phyloP scores from a whole-genome alignment of 2,888 invertebrate genomes.

The Mimumesa dahlbomi region DNA sequence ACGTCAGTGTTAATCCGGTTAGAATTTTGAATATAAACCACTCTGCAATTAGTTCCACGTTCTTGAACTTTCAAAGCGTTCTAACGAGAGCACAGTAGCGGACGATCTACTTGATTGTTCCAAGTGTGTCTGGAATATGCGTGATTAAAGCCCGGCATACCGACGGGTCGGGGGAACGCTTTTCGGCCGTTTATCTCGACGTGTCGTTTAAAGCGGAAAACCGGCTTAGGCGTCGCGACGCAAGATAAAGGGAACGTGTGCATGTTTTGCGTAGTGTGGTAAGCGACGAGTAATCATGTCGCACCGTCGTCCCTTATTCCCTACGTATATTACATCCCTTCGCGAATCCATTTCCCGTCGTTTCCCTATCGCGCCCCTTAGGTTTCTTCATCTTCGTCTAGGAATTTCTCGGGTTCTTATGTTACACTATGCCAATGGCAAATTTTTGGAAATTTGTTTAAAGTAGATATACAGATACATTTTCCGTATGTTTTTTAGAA shows the following conservation, averaged over 20 bases:
- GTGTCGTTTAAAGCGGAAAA: constrained; percentile 58
- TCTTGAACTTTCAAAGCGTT: constrained; percentile 19
- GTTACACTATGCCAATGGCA: too few relatives aligned
- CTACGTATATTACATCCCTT: constrained; percentile 13
- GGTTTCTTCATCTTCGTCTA: not conserved
- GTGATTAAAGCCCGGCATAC: constrained; percentile 51
- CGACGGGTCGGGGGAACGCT: constrained; percentile 18
- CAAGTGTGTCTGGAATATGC: constrained; percentile 23
- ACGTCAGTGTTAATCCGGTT: too few relatives aligned
- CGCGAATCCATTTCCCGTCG: constrained; percentile 26
- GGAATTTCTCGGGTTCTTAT: too few relatives aligned
- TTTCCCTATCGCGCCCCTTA: not conserved
- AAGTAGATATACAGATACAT: too few relatives aligned
- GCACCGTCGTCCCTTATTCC: constrained; percentile 38
- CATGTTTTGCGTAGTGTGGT: constrained; percentile 53
- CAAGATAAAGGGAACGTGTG: constrained; percentile 55
- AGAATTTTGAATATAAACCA: too few relatives aligned
- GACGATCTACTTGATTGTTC: constrained; percentile 8
- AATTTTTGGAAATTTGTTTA: too few relatives aligned
- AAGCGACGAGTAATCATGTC: constrained; percentile 60
- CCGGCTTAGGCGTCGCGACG: constrained; percentile 49
- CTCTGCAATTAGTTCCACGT: too few relatives aligned
- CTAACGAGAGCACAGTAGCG: too few relatives aligned
- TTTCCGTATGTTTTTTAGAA: too few relatives aligned
- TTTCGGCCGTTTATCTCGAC: constrained; percentile 53